Evolutionary conservation across 2,888 invertebrate genomes (phyloP).

Genomic region (Rotaria socialis): DNA sequence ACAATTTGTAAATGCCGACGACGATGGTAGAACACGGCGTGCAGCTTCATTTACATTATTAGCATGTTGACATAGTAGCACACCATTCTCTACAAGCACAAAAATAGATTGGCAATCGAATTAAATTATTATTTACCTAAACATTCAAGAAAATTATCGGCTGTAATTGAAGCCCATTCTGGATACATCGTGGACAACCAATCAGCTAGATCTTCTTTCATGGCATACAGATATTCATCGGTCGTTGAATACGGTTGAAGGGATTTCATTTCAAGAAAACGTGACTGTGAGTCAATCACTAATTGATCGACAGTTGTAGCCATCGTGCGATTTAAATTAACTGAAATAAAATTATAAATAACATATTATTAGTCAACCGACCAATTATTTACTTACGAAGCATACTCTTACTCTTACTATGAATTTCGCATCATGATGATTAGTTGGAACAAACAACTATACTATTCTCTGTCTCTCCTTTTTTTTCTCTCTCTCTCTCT

Average conservation of each 20-base stretch:
- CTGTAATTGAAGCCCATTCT: slow-evolving; percentile 25
- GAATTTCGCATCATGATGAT: neutral
- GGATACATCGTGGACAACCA: slow-evolving; percentile 85
- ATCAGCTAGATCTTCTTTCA: slow-evolving; percentile 94
- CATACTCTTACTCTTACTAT: neutral
- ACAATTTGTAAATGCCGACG: neutral
- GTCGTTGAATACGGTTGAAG: slow-evolving; percentile 42
- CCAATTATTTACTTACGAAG: neutral
- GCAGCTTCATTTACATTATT: slow-evolving; percentile 69
- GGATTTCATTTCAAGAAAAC: slow-evolving; percentile 45
- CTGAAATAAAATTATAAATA: neutral
- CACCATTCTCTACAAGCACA: slow-evolving; percentile 76
- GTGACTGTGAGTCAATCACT: slow-evolving; percentile 30
- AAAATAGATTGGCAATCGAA: neutral
- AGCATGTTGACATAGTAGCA: slow-evolving; percentile 86
- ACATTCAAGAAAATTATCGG: slow-evolving; percentile 55
- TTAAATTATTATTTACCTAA: neutral
- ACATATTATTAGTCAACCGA: neutral
- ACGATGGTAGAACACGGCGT: slow-evolving; percentile 1
- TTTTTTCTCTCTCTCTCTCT: neutral
- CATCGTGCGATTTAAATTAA: neutral
- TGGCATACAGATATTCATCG: slow-evolving; percentile 78
- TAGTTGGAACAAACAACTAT: neutral
- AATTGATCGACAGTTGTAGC: neutral
- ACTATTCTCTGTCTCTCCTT: neutral